Evolutionary conservation across 2,797 vertebrate genomes (phyloP).

Genomic region (Ficedula albicollis): DNA sequence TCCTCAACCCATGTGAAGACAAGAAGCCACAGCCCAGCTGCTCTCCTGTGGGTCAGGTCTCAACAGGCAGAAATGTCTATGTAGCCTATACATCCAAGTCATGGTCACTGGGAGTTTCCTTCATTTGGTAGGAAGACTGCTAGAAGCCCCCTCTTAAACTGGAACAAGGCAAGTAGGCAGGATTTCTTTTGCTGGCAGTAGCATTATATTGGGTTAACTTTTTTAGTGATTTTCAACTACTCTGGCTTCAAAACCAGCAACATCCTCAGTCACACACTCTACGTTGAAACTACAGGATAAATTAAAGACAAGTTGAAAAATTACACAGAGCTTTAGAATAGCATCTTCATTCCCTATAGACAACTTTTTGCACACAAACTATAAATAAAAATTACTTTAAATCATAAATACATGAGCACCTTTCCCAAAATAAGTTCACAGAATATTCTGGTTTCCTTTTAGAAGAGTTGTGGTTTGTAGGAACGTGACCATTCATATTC

Average conservation of each 20-base stretch:
- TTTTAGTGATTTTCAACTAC: neutral
- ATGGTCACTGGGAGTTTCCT: neutral
- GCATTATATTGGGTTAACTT: neutral
- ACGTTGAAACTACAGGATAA: neutral
- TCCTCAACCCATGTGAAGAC: neutral
- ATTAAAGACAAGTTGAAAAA: neutral
- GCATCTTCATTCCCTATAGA: neutral
- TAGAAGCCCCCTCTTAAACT: neutral
- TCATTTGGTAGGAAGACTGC: neutral
- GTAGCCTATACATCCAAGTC: no score
- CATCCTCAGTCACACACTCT: neutral
- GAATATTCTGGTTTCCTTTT: slow-evolving; percentile 31
- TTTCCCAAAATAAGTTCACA: neutral
- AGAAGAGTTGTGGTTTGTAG: slow-evolving; percentile 5
- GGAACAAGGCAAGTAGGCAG: neutral
- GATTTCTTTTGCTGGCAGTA: neutral
- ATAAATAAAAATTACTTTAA: slow-evolving; percentile 3
- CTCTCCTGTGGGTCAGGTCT: neutral
- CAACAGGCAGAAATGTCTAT: neutral
- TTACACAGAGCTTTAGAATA: neutral
- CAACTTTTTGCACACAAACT: neutral
- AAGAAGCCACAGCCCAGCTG: neutral
- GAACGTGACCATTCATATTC: slow-evolving; percentile 15
- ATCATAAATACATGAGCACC: neutral
- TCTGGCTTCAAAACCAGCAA: neutral